Base-by-base conservation (phyloP, 2,888 invertebrate species). In the Latrodectus hesperus region DNA sequence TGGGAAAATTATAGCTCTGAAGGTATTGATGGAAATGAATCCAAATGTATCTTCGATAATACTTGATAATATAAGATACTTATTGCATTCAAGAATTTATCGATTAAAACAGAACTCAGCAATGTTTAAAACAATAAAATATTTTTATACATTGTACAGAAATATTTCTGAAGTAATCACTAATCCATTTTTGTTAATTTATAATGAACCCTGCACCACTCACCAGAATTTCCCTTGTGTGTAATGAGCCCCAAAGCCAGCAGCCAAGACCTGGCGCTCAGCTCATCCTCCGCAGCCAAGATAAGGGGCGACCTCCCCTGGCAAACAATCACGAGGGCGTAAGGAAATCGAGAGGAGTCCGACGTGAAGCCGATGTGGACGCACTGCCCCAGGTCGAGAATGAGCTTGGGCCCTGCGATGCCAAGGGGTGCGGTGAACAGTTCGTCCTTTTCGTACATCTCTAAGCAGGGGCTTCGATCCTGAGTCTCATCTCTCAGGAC, bases 281-380 rank as follows among this genome's bases (percentile, higher is more conserved):
- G 73, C 51, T 90, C 90, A 17, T 90, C 90, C 12, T 90, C 90
- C 6, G 89, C 89, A 6, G 90, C 90, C 11, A 90, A 49, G 8
- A 90, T 70, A 22, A 90, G 84, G 1, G 90, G 90, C 10, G 88
- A 76, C 52, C 88, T 72, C 10, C 90, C 89, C 26, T 88, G 89
- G 55, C 90, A 90, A 0, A 90, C 90, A 8, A 90, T 79, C 17
- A 90, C 89, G 26, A 90, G 65, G 4, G 86, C 89, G 78, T 87
- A 89, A n/a, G 90, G 89, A 67, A 89, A 89, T 14, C 89, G 76
- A 14, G 80, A 79, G 12, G 90, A 89, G 65, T 90, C 90, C 3
- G 88, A 84, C 0, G 87, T 89, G 68, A 89, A 88, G 0, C 90
- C 90, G 17, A 89, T 89, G 73, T 89, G 90, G 53, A 88, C 90